phyloP scores from a whole-genome alignment of 2,888 invertebrate species.

The Nomada ferruginata region DNA sequence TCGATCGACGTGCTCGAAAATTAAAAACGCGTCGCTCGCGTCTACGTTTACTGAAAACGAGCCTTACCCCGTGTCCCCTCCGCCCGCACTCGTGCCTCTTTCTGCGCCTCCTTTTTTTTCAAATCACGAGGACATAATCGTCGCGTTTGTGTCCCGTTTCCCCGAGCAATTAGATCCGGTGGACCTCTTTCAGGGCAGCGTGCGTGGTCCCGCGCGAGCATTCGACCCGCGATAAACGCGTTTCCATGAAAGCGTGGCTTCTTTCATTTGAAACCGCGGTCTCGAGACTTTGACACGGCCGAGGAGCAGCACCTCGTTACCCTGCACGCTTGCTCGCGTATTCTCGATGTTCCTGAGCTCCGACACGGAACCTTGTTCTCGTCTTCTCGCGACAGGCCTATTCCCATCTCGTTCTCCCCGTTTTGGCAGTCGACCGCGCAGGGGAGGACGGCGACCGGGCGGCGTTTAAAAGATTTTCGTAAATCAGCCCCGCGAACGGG shows the following conservation, averaged over 20 bases:
- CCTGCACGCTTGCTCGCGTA: conserved; percentile 41
- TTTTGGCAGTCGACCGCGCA: not conserved
- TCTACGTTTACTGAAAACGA: conserved; percentile 11
- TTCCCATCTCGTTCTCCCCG: not conserved
- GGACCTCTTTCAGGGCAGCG: conserved; percentile 39
- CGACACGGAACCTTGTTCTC: not conserved
- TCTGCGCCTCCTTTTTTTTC: not conserved
- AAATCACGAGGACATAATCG: conserved; percentile 47
- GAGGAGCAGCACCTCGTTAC: conserved; percentile 60
- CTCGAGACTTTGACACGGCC: conserved; percentile 51
- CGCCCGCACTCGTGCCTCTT: not conserved
- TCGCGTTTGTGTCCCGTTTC: conserved; percentile 47
- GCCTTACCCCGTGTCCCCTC: not conserved
- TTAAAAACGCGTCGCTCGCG: conserved; percentile 11
- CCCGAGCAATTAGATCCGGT: conserved; percentile 60
- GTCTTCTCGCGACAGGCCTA: not conserved
- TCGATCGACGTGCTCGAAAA: conserved; percentile 27
- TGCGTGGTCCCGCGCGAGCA: conserved; percentile 19
- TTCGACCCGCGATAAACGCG: conserved; percentile 24
- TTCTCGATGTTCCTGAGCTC: conserved; percentile 19
- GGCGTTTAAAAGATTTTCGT: no score
- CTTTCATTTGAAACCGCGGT: conserved; percentile 60
- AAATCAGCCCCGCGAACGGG: no score
- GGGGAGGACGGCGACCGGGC: not conserved
- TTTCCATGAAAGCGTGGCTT: conserved; percentile 50